These are phyloP conservation scores for Periplaneta americana DNA, from an alignment of 1,140 invertebrate genomes.

Conservation along the genomic window DNA sequence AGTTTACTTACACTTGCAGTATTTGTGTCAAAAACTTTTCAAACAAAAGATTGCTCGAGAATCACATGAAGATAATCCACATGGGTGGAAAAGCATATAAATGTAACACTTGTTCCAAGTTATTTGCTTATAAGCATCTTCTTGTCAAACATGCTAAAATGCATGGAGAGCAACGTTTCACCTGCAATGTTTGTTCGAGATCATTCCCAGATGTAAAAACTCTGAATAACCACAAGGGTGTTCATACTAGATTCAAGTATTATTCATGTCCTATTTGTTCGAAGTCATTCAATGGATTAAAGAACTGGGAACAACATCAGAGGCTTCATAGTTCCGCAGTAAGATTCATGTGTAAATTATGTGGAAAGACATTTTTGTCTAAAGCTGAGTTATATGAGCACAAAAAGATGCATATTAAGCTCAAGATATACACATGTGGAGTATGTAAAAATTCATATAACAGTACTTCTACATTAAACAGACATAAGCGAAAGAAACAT, in stretches of 20 bases:
- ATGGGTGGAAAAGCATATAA: constrained; percentile 5
- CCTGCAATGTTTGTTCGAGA: constrained; percentile 5
- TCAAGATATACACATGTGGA: constrained; percentile 56
- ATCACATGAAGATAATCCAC: background rate
- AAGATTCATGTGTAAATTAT: constrained; percentile 52
- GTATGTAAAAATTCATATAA: constrained; percentile 54
- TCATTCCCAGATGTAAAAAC: constrained; percentile 3
- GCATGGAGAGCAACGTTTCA: background rate
- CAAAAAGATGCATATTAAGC: constrained; percentile 55
- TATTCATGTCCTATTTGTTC: constrained; percentile 7
- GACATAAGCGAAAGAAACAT: constrained; percentile 39
- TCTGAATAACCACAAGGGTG: constrained; percentile 9
- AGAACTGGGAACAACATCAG: constrained; percentile 7
- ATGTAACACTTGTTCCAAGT: constrained; percentile 1
- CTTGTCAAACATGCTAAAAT: constrained; percentile 5
- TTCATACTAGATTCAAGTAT: constrained; percentile 5
- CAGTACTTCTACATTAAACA: constrained; percentile 46
- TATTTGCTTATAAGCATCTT: background rate
- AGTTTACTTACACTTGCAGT: background rate
- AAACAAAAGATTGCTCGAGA: background rate
- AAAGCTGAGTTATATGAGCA: constrained; percentile 53
- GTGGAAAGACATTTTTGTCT: constrained; percentile 52
- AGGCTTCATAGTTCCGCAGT: background rate
- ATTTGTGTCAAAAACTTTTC: background rate
- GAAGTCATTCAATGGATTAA: constrained; percentile 12